These are phyloP conservation scores for Lichenostomus cassidix DNA, from an alignment of 2,113 vertebrate genomes.

Conservation along the genomic window DNA sequence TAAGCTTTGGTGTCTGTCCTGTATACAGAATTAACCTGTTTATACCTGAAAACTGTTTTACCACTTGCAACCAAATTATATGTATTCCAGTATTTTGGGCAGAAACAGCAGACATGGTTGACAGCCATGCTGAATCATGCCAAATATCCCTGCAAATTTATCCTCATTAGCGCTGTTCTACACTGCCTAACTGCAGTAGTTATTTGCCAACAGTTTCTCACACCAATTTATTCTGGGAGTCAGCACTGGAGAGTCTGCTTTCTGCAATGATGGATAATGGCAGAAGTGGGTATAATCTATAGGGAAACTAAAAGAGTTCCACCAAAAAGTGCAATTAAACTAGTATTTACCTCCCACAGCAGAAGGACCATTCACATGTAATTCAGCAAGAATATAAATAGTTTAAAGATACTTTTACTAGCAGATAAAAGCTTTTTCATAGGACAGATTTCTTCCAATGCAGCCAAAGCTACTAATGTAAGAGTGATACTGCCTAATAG, in stretches of 20 bases:
- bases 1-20: background rate
- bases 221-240: background rate
- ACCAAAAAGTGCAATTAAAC: background rate
- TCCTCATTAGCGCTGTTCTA: background rate
- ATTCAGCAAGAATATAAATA: background rate
- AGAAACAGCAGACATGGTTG: background rate
- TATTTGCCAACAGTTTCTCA: background rate
- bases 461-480: background rate
- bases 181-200: background rate
- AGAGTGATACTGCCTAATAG: background rate
- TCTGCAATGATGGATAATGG: background rate
- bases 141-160: background rate
- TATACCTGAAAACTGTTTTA: background rate
- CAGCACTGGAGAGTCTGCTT: background rate
- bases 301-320: background rate
- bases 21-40: background rate
- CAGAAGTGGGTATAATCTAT: background rate
- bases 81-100: background rate
- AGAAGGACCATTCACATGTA: background rate
- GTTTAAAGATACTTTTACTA: background rate
- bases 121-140: background rate
- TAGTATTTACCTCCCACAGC: background rate
- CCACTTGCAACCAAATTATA: background rate
- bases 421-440: background rate
- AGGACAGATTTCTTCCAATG: background rate